Evolutionary conservation across 2,888 invertebrate species (phyloP).

Genomic region (Drosophila anomalata): DNA sequence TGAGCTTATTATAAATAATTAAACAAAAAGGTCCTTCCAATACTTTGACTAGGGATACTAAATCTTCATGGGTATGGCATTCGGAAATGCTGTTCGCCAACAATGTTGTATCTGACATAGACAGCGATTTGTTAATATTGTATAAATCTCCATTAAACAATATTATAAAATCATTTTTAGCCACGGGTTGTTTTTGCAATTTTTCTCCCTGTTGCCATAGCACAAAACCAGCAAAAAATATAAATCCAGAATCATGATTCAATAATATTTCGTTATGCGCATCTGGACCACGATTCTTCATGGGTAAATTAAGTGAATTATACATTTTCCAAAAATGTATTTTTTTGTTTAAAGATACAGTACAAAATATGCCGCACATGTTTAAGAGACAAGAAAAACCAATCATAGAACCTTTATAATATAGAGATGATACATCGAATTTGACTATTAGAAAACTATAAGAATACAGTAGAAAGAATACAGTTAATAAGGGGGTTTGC

Average conservation of each 20-base stretch:
- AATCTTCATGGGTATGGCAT: slow-evolving; percentile 67
- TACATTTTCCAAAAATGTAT: not conserved
- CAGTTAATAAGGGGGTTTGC: too few relatives aligned
- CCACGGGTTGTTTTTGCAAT: slow-evolving; percentile 88
- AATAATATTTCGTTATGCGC: slow-evolving; percentile 12
- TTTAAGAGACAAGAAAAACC: not conserved
- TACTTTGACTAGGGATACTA: slow-evolving; percentile 84
- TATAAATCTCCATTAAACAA: slow-evolving; percentile 97
- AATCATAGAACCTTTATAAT: too few relatives aligned
- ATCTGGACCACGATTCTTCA: slow-evolving; percentile 65
- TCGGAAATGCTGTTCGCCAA: slow-evolving; percentile 60
- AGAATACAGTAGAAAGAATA: too few relatives aligned
- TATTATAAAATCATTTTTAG: slow-evolving; percentile 87
- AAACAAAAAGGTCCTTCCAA: slow-evolving; percentile 94
- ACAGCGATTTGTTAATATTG: slow-evolving; percentile 76
- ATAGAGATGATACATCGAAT: too few relatives aligned
- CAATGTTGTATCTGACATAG: slow-evolving; percentile 60
- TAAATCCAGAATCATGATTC: slow-evolving; percentile 22
- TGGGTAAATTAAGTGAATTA: slow-evolving; percentile 17
- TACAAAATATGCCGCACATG: slow-evolving; percentile 1
- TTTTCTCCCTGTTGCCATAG: slow-evolving; percentile 93
- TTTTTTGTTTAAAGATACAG: not conserved
- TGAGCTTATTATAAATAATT: slow-evolving; percentile 88
- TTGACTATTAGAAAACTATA: too few relatives aligned
- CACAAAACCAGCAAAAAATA: slow-evolving; percentile 85